phyloP scores from a whole-genome alignment of 2,797 vertebrate species.

The Muraenolepis orangiensis region DNA sequence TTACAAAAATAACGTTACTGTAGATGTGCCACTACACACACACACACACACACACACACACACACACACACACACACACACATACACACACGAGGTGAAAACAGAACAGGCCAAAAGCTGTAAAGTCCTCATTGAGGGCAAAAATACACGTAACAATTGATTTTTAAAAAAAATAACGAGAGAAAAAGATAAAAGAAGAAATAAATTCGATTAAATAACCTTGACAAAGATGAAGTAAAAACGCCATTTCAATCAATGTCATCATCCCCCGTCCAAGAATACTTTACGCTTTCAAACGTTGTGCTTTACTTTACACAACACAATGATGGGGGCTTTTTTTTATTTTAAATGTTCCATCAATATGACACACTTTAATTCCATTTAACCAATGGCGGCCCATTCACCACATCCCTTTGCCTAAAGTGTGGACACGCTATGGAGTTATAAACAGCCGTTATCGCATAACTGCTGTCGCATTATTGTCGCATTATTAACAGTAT shows the following conservation, averaged over 20 bases:
- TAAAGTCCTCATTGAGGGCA: constrained; percentile 97
- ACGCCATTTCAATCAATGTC: constrained; percentile 43
- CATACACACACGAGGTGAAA: constrained; percentile 82
- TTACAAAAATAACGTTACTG: constrained; percentile 84
- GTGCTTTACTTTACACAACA: constrained; percentile 54
- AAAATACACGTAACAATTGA: constrained; percentile 75
- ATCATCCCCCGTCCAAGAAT: constrained; percentile 42
- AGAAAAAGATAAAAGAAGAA: constrained; percentile 51
- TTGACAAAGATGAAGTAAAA: constrained; percentile 50
- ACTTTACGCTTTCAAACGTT: constrained; percentile 45
- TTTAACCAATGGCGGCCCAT: constrained; percentile 37
- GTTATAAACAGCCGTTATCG: no score
- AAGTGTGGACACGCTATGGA: constrained; percentile 18
- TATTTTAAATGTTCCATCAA: neutral
- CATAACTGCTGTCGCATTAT: no score
- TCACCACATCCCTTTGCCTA: constrained; percentile 39
- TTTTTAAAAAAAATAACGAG: constrained; percentile 38
- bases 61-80: constrained; percentile 82
- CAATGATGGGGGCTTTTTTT: neutral
- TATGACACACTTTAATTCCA: constrained; percentile 22
- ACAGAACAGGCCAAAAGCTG: constrained; percentile 80
- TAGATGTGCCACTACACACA: constrained; percentile 82
- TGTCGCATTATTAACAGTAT: constrained; percentile 8
- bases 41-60: constrained; percentile 82
- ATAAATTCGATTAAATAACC: constrained; percentile 41